A percentile compares a stretch with the other conserved stretches of the same genome.
These are phyloP conservation scores for Epirrita christyi DNA, from an alignment of 2,888 invertebrate species.

Conservation along the genomic window DNA sequence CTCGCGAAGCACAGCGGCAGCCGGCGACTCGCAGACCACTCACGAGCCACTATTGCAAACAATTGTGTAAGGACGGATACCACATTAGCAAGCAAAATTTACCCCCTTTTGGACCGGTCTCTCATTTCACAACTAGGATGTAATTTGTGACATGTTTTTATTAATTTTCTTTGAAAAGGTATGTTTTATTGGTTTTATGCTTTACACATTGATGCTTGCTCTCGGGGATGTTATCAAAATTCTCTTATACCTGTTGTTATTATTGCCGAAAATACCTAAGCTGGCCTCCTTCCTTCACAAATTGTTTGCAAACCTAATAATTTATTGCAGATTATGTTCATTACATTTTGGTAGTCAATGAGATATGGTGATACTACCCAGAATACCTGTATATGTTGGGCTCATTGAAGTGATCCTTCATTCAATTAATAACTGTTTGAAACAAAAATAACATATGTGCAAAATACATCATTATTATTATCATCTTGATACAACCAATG, in stretches of 20 bases:
- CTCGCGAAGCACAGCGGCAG: conserved; percentile 14
- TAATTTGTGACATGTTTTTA: conserved; percentile 82
- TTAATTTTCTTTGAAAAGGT: conserved; percentile 81
- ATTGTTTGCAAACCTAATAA: conserved; percentile 92
- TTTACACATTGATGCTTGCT: conserved; percentile 76
- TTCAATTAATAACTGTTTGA: conserved; percentile 15
- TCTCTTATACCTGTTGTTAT: conserved; percentile 47
- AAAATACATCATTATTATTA: conserved; percentile 1
- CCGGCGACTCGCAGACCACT: conserved; percentile 23
- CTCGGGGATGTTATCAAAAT: conserved; percentile 62
- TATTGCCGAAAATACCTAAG: conserved; percentile 65
- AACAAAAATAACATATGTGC: neutral
- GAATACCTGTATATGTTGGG: conserved; percentile 8
- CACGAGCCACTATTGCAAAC: conserved; percentile 76
- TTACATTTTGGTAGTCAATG: conserved; percentile 10
- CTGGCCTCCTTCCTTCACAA: conserved; percentile 93
- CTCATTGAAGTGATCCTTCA: conserved; percentile 12
- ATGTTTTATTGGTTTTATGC: conserved; percentile 81
- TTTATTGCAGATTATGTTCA: conserved; percentile 46
- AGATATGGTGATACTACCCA: conserved; percentile 18
- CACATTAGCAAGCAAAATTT: conserved; percentile 73
- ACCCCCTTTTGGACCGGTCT: conserved; percentile 59
- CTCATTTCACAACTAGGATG: conserved; percentile 67
- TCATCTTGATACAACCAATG: neutral
- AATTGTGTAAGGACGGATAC: conserved; percentile 85